Evolutionary conservation across 2,888 invertebrate species (phyloP).

Genomic region (Thalpophila matura): DNA sequence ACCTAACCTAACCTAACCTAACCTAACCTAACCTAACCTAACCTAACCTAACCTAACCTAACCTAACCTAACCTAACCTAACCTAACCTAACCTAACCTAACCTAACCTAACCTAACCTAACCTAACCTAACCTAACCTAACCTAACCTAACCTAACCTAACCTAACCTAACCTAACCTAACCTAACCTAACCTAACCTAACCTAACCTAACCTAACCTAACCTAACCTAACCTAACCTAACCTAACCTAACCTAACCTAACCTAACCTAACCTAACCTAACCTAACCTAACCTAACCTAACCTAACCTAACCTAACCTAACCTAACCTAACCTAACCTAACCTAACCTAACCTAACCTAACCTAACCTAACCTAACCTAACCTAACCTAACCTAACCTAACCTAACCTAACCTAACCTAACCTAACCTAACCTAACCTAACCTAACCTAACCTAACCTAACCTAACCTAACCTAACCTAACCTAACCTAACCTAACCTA

Average conservation of each 20-base stretch:
- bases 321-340: conserved; percentile 40
- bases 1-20: too few relatives aligned
- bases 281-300: conserved; percentile 37
- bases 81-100: too few relatives aligned
- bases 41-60: too few relatives aligned
- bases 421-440: conserved; percentile 45
- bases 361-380: conserved; percentile 26
- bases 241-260: conserved; percentile 17
- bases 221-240: conserved; percentile 35
- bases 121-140: too few relatives aligned
- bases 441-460: conserved; percentile 43
- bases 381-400: conserved; percentile 45
- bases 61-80: too few relatives aligned
- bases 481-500: conserved; percentile 45
- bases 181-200: conserved; percentile 39
- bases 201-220: conserved; percentile 13
- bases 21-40: too few relatives aligned
- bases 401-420: conserved; percentile 40
- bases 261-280: conserved; percentile 41
- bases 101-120: too few relatives aligned
- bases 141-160: conserved; percentile 48
- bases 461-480: conserved; percentile 38
- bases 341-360: conserved; percentile 41
- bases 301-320: conserved; percentile 42
- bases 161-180: conserved; percentile 42